Evolutionary conservation across 1,140 invertebrate species (phyloP).

Genomic region (Maconellicoccus hirsutus): DNA sequence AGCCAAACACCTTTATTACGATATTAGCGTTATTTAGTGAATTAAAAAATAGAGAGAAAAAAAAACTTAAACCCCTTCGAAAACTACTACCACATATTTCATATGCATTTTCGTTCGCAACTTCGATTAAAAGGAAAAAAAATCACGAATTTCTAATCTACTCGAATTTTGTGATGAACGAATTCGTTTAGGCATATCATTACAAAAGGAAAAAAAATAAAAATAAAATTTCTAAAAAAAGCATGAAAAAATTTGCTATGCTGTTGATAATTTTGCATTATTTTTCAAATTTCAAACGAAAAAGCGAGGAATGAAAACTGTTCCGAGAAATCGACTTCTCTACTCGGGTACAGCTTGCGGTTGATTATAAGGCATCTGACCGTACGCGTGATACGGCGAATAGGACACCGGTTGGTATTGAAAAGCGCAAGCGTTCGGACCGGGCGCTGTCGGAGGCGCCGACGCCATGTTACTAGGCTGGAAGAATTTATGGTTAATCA

Average conservation of each 20-base stretch:
- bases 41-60: background rate
- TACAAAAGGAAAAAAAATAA: background rate
- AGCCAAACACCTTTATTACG: constrained; percentile 7
- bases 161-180: too few species aligned
- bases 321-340: background rate
- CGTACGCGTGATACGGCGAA: background rate
- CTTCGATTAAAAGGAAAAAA: background rate
- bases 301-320: background rate
- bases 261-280: too few species aligned
- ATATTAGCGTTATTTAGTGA: constrained; percentile 9
- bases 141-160: background rate
- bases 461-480: background rate
- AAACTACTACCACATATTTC: background rate
- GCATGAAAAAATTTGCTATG: too few species aligned
- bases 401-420: background rate
- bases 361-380: background rate
- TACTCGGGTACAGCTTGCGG: background rate
- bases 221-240: background rate
- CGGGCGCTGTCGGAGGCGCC: background rate
- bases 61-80: background rate
- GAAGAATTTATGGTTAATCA: constrained; percentile 5
- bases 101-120: background rate
- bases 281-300: too few species aligned
- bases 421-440: background rate
- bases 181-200: too few species aligned